Base-by-base conservation (phyloP, 2,113 vertebrate species). In the Carassius auratus region DNA sequence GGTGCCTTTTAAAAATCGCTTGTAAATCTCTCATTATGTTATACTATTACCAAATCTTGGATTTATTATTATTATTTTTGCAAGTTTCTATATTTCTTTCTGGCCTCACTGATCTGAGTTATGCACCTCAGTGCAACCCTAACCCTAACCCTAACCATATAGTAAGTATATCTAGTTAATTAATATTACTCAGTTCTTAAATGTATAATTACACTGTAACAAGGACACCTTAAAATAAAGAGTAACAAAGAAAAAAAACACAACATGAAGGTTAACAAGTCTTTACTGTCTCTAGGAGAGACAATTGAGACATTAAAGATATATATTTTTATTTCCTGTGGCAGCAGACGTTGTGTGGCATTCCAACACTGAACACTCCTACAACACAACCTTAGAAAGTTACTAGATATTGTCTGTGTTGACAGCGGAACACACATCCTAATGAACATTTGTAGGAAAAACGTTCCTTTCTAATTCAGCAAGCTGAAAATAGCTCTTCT, bases 361-460 rank as follows among this genome's bases (percentile, higher is more conserved):
- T 26, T 76, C 23, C 6, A 76, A 57, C 4, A 5, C 15, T 57
- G 23, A 30, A 77, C 26, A 21, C 23, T n/a, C 33, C 17, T 36
- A 36, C 23, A 52, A 19, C 59, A 59, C 52, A 78, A n/a, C 10
- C 23, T 4, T 55, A 30, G 3, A 76, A 38, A 59, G 52, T 57
- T 13, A 59, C 30, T 78, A 5, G 38, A n/a, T n/a, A 30, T 30
- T 30, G 30, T 30, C 30, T 78, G 68, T 42, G 68, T 42, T 71
- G 68, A 42, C 68, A 71, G 68, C 36, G 42, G 68, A 76, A 52
- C 74, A 55, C 74, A 8, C 13, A 6, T 50, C 45, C 48, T 30
- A 76, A 76, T 76, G 45, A 52, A 23, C 74, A 76, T 55, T 76
- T 52, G 48, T 52, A 76, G 74, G 55, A 76, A 23, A 62, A 76